These are phyloP conservation scores for Cryptoprocta ferox DNA, from an alignment of 2,797 vertebrate species.

Conservation along the genomic window DNA sequence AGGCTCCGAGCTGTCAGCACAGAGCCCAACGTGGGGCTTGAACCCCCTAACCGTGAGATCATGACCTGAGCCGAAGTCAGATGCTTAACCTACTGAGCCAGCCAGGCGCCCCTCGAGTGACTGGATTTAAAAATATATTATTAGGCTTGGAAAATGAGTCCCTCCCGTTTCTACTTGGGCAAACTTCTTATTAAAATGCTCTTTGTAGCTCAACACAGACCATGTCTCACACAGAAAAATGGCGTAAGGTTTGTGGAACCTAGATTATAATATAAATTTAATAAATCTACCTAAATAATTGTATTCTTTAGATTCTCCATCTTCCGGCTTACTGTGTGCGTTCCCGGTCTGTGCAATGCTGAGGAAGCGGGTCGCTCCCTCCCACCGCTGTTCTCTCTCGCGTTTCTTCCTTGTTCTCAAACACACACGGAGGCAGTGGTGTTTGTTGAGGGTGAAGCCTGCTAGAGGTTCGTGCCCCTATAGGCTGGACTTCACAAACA, in stretches of 20 bases:
- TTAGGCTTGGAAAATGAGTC: neutral
- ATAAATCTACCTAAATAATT: neutral
- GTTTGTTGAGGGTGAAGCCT: too few species aligned
- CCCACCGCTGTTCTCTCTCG: neutral
- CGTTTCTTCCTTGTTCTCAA: neutral
- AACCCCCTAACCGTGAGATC: too few species aligned
- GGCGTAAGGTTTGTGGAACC: neutral
- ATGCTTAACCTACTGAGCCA: too few species aligned
- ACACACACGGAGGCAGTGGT: too few species aligned
- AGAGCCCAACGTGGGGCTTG: fast-evolving
- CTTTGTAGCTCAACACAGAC: neutral
- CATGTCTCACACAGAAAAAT: neutral
- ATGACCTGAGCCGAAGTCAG: too few species aligned
- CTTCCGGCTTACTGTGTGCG: neutral
- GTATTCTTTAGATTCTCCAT: neutral
- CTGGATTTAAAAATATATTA: neutral
- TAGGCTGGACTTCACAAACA: neutral
- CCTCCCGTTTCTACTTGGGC: neutral
- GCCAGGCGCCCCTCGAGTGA: too few species aligned
- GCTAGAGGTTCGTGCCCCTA: neutral
- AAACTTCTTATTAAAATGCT: neutral
- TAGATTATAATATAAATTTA: neutral
- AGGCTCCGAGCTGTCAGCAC: too few species aligned
- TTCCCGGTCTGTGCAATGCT: neutral
- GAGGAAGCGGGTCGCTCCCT: neutral